These are phyloP conservation scores for Gymnoscopelus braueri DNA, from an alignment of 2,797 vertebrate genomes.

Conservation along the genomic window DNA sequence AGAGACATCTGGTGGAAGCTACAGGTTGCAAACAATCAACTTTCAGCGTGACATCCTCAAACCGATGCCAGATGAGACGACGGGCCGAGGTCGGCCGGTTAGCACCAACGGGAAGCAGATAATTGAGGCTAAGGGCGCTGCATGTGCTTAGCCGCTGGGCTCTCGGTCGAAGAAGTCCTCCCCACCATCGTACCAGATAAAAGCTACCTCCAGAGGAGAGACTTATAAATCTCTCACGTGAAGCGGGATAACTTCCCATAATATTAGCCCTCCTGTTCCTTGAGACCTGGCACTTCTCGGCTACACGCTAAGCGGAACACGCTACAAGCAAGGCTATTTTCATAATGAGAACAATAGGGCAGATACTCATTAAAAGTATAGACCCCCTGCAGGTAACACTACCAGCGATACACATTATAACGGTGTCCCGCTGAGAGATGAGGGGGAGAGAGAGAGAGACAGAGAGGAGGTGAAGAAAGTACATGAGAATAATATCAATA, in stretches of 20 bases:
- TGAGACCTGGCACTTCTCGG: conserved; percentile 3
- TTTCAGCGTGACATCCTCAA: background rate
- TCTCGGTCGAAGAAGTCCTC: background rate
- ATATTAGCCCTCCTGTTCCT: background rate
- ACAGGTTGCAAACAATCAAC: conserved; percentile 10
- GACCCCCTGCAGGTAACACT: conserved; percentile 52
- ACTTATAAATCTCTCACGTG: conserved; percentile 5
- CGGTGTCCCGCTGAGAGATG: background rate
- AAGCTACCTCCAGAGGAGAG: background rate
- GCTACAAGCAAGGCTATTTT: conserved; percentile 21
- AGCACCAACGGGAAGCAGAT: conserved; percentile 25
- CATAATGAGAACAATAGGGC: conserved; percentile 44
- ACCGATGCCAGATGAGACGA: conserved; percentile 3
- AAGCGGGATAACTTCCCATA: too few species aligned
- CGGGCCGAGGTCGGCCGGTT: conserved; percentile 24
- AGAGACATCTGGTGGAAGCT: background rate
- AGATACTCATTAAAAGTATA: conserved; percentile 38
- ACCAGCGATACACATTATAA: conserved; percentile 31
- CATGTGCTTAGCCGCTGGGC: conserved; percentile 5
- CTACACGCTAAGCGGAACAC: conserved; percentile 30
- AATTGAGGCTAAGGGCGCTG: conserved; percentile 18
- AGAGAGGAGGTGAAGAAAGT: background rate
- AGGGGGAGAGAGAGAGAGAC: background rate
- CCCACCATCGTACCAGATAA: conserved; percentile 17
- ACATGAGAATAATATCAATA: too few species aligned